Percentiles rank a stretch among this genome's conserved stretches.
These are phyloP conservation scores for Scaptomyza tumidula DNA, from an alignment of 2,888 invertebrate genomes.

Conservation along the genomic window DNA sequence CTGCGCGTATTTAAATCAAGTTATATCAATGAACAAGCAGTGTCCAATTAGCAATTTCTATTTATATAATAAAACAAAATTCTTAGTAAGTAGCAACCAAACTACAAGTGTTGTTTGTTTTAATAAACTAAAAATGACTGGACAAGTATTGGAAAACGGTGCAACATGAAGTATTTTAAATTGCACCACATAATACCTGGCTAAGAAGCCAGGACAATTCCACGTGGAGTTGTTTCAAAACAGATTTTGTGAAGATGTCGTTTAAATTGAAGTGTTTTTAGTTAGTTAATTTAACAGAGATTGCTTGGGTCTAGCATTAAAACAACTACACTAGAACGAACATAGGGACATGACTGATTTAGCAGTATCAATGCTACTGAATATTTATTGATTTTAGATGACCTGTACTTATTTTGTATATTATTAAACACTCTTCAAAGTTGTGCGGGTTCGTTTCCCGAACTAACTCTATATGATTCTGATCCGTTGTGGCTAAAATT, in stretches of 20 bases:
- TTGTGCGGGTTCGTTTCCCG: neutral
- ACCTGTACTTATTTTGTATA: neutral
- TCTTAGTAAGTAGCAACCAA: constrained; percentile 49
- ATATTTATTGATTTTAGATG: neutral
- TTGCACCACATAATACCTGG: constrained; percentile 1
- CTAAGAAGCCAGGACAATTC: neutral
- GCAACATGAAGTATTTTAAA: constrained; percentile 8
- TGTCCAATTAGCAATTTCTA: constrained; percentile 72
- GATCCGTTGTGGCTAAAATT: too few relatives aligned
- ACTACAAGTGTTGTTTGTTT: constrained; percentile 25
- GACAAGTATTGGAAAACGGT: constrained; percentile 8
- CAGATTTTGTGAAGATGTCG: too few relatives aligned
- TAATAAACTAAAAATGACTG: constrained; percentile 23
- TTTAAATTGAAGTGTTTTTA: too few relatives aligned
- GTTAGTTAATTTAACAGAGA: too few relatives aligned
- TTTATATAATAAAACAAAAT: constrained; percentile 72
- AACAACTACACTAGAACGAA: too few relatives aligned
- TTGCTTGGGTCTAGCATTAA: too few relatives aligned
- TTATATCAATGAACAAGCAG: constrained; percentile 53
- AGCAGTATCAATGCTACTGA: too few relatives aligned
- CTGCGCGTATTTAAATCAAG: constrained; percentile 52
- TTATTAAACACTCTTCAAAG: neutral
- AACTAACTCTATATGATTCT: too few relatives aligned
- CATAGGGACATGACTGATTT: too few relatives aligned
- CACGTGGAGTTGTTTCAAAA: constrained; percentile 28